phyloP scores from a whole-genome alignment of 2,797 vertebrate species.

The Chlorospingus semifuscus region DNA sequence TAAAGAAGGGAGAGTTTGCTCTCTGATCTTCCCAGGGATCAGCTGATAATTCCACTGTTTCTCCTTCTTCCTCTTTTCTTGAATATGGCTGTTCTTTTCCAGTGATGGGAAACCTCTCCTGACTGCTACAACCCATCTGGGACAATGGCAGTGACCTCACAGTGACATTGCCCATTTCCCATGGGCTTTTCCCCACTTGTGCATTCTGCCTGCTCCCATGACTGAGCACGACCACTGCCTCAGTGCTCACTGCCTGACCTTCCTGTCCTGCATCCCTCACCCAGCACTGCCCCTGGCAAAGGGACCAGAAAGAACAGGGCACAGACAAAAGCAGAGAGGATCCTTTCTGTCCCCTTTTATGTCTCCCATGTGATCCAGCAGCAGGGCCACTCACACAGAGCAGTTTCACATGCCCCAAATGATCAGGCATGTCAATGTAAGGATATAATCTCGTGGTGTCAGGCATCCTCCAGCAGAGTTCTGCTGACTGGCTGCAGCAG shows the following conservation, averaged over 20 bases:
- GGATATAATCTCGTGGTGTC: neutral
- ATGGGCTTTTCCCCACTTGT: rapidly evolving
- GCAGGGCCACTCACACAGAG: neutral
- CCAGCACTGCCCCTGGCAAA: neutral
- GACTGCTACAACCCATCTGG: neutral
- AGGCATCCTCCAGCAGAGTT: neutral
- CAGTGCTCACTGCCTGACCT: neutral
- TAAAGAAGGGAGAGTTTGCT: neutral
- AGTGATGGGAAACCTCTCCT: neutral
- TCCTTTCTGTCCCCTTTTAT: neutral
- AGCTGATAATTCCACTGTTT: neutral
- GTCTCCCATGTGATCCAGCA: neutral
- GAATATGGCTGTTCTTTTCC: neutral
- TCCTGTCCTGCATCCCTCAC: neutral
- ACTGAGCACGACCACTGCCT: neutral
- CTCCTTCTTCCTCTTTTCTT: neutral
- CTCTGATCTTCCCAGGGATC: neutral
- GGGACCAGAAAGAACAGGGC: neutral
- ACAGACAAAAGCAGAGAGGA: neutral
- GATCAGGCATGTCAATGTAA: neutral
- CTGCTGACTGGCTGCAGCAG: neutral
- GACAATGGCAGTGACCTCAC: neutral
- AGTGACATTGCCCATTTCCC: neutral
- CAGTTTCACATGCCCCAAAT: neutral
- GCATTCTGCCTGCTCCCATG: neutral